phyloP scores from a whole-genome alignment of 2,888 invertebrate genomes.

The Drosophila silvestris region DNA sequence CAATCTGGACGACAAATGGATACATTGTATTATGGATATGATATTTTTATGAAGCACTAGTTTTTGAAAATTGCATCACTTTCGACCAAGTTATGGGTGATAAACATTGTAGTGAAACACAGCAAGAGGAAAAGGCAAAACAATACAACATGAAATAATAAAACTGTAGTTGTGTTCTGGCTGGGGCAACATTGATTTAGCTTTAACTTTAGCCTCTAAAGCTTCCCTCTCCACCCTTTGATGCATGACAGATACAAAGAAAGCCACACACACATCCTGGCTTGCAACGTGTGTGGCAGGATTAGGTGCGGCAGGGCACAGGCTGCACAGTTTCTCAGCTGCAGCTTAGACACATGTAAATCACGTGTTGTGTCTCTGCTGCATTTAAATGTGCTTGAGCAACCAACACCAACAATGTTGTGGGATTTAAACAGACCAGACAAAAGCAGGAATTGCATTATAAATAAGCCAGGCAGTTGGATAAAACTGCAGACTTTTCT shows the following conservation, averaged over 20 bases:
- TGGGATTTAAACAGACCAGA: neutral
- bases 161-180: conserved; percentile 43
- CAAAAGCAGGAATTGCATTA: neutral
- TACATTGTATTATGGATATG: neutral
- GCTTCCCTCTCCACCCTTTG: conserved; percentile 2
- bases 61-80: too few relatives aligned
- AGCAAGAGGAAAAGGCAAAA: neutral
- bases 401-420: conserved; percentile 7
- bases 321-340: conserved; percentile 22
- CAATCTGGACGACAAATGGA: neutral
- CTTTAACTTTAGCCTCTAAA: conserved; percentile 27
- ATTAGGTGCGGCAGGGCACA: conserved; percentile 25
- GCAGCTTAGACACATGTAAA: conserved; percentile 62
- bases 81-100: too few relatives aligned
- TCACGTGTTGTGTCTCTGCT: conserved; percentile 44
- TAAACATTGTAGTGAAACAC: conserved; percentile 13
- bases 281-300: conserved; percentile 22
- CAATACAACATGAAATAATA: conserved; percentile 2
- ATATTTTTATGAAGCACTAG: neutral
- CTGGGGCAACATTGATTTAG: conserved; percentile 32
- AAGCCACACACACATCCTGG: neutral
- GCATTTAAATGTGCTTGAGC: conserved; percentile 41
- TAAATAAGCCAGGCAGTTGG: conserved; percentile 4
- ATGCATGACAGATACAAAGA: conserved; percentile 13
- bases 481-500: neutral